Percentiles rank a stretch among this genome's conserved stretches.
Conservation (phyloP, 2,113 vertebrate species). For the human region DNA sequence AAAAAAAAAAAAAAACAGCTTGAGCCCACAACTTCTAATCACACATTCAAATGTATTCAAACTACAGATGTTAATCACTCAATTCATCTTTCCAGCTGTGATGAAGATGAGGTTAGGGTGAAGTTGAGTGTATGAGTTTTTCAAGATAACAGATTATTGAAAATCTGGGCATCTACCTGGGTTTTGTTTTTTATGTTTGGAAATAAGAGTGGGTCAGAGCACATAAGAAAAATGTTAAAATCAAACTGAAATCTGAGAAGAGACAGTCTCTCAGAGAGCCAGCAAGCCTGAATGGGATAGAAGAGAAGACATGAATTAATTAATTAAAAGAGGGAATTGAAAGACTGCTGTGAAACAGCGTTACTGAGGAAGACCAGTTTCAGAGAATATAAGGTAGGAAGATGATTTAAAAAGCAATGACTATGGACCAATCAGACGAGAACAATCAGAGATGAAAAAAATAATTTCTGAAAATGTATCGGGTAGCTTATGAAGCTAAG, state of each 20-base stretch:
- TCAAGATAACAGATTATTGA: background rate
- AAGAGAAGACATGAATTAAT: background rate
- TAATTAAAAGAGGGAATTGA: background rate
- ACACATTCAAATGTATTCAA: background rate
- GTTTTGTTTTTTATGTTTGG: background rate
- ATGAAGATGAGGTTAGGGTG: background rate
- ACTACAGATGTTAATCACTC: background rate
- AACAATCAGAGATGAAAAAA: background rate
- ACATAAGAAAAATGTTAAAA: background rate
- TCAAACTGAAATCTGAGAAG: background rate
- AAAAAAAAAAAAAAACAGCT: background rate
- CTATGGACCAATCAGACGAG: background rate
- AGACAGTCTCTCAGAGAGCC: background rate
- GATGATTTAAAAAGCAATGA: background rate
- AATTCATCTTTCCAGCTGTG: conserved; percentile 6
- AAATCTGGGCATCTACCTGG: background rate
- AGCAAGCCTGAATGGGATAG: background rate
- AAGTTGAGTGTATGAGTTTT: background rate
- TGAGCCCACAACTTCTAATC: background rate
- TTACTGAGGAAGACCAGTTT: background rate
- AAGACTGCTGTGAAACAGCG: background rate
- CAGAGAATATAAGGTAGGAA: background rate
- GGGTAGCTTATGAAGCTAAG: background rate
- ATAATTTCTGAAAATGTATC: background rate
- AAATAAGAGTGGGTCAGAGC: background rate